Percentiles rank a stretch among this genome's conserved stretches.
Conservation (phyloP, 2,113 vertebrate genomes). For the Bubo bubo region DNA sequence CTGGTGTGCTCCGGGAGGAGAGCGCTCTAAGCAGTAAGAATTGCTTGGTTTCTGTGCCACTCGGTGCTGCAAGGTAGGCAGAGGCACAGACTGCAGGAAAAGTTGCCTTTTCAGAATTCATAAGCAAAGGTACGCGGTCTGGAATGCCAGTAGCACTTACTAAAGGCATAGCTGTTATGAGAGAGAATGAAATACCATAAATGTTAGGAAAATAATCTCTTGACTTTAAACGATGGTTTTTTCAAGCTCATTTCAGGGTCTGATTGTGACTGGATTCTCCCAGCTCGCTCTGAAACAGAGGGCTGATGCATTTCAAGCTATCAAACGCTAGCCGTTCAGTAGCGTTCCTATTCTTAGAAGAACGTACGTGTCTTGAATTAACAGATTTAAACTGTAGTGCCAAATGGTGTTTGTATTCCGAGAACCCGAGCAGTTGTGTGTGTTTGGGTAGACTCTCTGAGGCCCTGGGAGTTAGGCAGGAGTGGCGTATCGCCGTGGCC, state of each 20-base stretch:
- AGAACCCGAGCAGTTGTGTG: background rate
- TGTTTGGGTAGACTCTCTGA: background rate
- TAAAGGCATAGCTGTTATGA: background rate
- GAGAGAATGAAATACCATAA: background rate
- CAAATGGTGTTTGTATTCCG: background rate
- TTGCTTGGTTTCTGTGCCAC: background rate
- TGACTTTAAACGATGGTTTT: fast-evolving
- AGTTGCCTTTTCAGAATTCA: background rate
- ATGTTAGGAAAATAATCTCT: background rate
- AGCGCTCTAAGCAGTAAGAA: background rate
- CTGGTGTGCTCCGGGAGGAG: background rate
- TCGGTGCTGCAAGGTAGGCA: background rate
- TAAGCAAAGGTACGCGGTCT: background rate
- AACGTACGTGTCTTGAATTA: background rate
- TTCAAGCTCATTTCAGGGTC: background rate
- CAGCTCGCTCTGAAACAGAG: background rate
- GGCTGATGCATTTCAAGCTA: background rate
- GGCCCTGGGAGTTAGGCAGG: background rate
- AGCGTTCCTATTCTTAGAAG: fast-evolving
- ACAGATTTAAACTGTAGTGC: background rate
- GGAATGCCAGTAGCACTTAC: background rate
- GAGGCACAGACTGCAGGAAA: background rate
- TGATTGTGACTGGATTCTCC: background rate
- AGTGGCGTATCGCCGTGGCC: fast-evolving
- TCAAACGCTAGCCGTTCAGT: background rate